Evolutionary conservation across 2,113 vertebrate species (phyloP).

Genomic region (Coptodon rendalli): DNA sequence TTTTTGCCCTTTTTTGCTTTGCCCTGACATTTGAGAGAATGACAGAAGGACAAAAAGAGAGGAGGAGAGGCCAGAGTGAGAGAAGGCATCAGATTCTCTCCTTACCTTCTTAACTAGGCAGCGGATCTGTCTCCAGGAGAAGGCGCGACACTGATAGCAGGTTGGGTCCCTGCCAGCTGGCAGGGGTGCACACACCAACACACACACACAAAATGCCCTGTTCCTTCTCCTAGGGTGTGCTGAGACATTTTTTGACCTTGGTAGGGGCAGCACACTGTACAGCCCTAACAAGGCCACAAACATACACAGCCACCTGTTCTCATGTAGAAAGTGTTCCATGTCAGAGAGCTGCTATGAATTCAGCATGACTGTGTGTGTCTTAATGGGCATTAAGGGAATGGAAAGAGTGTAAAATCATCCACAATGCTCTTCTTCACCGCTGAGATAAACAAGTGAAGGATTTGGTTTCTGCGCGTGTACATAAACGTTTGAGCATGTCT

Average conservation of each 20-base stretch:
- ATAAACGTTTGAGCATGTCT: background rate
- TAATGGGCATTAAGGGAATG: background rate
- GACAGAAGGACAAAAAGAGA: background rate
- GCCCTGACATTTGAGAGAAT: conserved; percentile 18
- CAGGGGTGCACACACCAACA: background rate
- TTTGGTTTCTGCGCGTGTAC: background rate
- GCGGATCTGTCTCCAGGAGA: conserved; percentile 37
- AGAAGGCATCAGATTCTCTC: conserved; percentile 15
- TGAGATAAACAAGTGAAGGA: background rate
- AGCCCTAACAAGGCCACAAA: conserved; percentile 16
- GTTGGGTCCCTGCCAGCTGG: conserved; percentile 43
- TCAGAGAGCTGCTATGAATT: conserved; percentile 22
- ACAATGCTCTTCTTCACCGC: background rate
- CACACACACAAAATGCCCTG: background rate
- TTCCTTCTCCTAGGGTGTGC: background rate
- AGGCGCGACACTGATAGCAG: conserved; percentile 30
- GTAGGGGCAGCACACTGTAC: conserved; percentile 17
- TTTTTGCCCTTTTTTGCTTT: background rate
- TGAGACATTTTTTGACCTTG: conserved; percentile 48
- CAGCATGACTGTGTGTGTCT: background rate
- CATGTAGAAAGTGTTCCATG: conserved; percentile 1
- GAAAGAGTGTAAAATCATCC: background rate
- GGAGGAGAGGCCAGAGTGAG: background rate
- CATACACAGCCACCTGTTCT: conserved; percentile 15
- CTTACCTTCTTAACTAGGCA: conserved; percentile 29